Base-by-base conservation (phyloP, 2,797 vertebrate species). In the Tragopan temminckii region DNA sequence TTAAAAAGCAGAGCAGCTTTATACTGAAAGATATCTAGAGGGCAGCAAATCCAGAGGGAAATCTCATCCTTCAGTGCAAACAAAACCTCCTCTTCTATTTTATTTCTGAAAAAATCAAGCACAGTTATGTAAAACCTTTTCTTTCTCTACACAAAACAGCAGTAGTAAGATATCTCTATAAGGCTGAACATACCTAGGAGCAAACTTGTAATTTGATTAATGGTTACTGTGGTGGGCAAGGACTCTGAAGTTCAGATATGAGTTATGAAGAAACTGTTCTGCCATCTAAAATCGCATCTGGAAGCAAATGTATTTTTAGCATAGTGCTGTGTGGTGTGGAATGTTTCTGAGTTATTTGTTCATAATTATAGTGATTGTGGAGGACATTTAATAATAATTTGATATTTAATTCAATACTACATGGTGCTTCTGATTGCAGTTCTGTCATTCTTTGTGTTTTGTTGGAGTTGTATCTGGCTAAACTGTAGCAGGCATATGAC, bases 31-130 rank as follows among this genome's bases (percentile, higher is more conserved):
- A 94, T 95, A 93, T 95, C 91, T 96, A 94, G 93, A 90, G 88
- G 95, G 92, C 94, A 96, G 88, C 82, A 96, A 96, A 96, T 91
- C 94, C 88, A 93, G 90, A 93, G 87, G 91, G 89, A 96, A 97
- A 95, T 93, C 80, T 89, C 40, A 78, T 91, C 84, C 75, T 93
- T 89, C 86, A 80, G 64, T 89, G 89, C 70, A 94, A 95, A 95
- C 3, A 21, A 94, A 82, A 69, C 80, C 64, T 82, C 11, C 13
- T 94, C 42, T 88, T 94, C 83, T 89, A 92, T 96, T 92, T 90
- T 14, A 79, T 91, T 96, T 93, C 81, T 80, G 67, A 86, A 83
- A 77, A 74, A 94, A 85, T 81, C 76, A 95, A 85, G 74, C 4
- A 5, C 70, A 88, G 61, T 91, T 91, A 77, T 29, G 52, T 78